Conservation (phyloP, 2,113 vertebrate species). For the Pelvicachromis taeniatus region DNA sequence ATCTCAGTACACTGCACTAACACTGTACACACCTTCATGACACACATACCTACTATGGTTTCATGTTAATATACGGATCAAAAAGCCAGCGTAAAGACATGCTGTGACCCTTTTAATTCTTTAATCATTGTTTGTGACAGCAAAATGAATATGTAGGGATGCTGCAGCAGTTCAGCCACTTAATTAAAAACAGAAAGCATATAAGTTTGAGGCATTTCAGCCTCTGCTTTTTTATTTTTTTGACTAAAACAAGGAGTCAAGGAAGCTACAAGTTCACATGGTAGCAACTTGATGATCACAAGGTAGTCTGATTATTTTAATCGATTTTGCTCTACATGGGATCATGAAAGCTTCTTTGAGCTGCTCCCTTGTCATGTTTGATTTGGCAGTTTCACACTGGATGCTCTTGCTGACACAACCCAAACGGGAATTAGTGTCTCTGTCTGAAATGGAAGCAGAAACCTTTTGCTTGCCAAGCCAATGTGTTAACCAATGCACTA, state of each 20-base stretch:
- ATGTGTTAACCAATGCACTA: background rate
- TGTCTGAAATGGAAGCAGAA: background rate
- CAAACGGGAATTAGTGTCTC: background rate
- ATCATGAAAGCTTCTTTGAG: background rate
- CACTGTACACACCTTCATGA: constrained; percentile 22
- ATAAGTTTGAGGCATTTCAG: background rate
- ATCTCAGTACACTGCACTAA: constrained; percentile 37
- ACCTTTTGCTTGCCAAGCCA: background rate
- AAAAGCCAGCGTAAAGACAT: background rate
- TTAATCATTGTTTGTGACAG: constrained; percentile 4
- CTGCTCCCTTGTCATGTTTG: background rate
- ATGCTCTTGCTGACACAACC: background rate
- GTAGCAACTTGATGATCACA: background rate
- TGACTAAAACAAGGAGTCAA: background rate
- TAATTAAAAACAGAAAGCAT: background rate
- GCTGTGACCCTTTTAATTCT: background rate
- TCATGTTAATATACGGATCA: background rate
- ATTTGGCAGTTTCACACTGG: background rate
- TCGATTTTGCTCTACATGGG: background rate
- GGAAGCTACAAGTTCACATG: background rate
- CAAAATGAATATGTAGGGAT: background rate
- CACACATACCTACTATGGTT: constrained; percentile 6
- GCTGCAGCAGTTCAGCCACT: background rate
- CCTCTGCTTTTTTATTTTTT: background rate
- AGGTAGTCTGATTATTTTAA: background rate